These are phyloP conservation scores for Sebastes matsubarae DNA, from an alignment of 2,797 vertebrate species.

Conservation along the genomic window DNA sequence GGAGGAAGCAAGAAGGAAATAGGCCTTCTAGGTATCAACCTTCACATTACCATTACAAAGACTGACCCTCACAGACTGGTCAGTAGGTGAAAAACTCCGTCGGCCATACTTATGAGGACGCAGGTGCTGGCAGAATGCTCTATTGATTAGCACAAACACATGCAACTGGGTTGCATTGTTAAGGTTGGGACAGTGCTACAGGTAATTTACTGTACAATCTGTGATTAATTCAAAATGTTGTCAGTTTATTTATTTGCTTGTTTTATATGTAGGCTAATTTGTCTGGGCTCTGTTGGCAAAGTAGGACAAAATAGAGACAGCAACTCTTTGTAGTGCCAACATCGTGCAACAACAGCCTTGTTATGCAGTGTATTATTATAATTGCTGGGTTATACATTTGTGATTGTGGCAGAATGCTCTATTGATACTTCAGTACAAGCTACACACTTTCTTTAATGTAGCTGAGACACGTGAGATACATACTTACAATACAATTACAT, in stretches of 20 bases:
- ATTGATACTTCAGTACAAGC: too few relatives aligned
- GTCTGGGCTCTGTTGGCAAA: background rate
- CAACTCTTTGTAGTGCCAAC: background rate
- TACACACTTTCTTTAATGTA: background rate
- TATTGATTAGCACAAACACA: too few relatives aligned
- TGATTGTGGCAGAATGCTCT: too few relatives aligned
- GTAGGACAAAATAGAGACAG: too few relatives aligned
- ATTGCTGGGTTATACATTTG: background rate
- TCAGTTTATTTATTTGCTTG: background rate
- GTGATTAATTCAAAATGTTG: conserved; percentile 7
- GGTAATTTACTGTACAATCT: background rate
- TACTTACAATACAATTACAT: background rate
- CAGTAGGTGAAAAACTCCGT: background rate
- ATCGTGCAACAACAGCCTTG: background rate
- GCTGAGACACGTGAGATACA: background rate
- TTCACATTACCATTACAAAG: background rate
- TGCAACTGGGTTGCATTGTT: too few relatives aligned
- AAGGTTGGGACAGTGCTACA: background rate
- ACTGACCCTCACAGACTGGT: background rate
- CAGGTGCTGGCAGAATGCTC: background rate
- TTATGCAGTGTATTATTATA: background rate
- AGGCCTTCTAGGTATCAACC: background rate
- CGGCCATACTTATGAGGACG: background rate
- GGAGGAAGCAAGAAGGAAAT: background rate
- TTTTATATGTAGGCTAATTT: background rate